Percentiles rank a stretch among this genome's conserved stretches.
These are phyloP conservation scores for Diachrysia chrysitis DNA, from an alignment of 2,888 invertebrate species.

Conservation along the genomic window DNA sequence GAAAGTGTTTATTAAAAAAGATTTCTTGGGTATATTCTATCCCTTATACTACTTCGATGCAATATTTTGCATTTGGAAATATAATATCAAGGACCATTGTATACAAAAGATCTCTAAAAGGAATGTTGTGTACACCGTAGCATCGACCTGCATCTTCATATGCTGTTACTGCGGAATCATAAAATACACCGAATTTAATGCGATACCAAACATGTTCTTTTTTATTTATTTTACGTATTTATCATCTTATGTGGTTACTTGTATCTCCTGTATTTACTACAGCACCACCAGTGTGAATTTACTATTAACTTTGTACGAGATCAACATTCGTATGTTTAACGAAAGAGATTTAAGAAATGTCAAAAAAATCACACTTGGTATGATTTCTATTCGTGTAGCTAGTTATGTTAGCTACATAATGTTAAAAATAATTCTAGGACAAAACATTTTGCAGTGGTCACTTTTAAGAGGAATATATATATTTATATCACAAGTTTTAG, in stretches of 20 bases:
- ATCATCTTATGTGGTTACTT: not conserved
- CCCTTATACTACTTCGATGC: conserved; percentile 33
- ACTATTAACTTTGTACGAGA: not conserved
- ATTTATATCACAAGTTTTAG: not conserved
- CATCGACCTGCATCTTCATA: conserved; percentile 11
- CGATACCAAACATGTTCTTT: not conserved
- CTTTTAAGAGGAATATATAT: not conserved
- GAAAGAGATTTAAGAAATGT: not conserved
- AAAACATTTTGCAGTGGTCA: not conserved
- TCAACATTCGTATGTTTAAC: not conserved
- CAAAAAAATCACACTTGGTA: not conserved
- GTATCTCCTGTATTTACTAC: not conserved
- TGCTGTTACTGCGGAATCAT: conserved; percentile 14
- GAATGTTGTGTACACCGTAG: conserved; percentile 18
- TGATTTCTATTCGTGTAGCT: not conserved
- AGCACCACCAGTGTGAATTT: not conserved
- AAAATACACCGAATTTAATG: conserved; percentile 13
- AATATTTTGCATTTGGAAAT: conserved; percentile 28
- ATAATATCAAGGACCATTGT: conserved; percentile 26
- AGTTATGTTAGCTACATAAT: not conserved
- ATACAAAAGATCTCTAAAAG: conserved; percentile 25
- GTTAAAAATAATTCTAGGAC: not conserved
- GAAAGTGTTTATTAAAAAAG: conserved; percentile 5
- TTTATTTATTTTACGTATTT: not conserved
- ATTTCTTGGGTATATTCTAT: conserved; percentile 29